Evolutionary conservation across 2,888 invertebrate genomes (phyloP), one percentile per base, ranked within the genome.

Genomic region (Caenorhabditis virilis): DNA sequence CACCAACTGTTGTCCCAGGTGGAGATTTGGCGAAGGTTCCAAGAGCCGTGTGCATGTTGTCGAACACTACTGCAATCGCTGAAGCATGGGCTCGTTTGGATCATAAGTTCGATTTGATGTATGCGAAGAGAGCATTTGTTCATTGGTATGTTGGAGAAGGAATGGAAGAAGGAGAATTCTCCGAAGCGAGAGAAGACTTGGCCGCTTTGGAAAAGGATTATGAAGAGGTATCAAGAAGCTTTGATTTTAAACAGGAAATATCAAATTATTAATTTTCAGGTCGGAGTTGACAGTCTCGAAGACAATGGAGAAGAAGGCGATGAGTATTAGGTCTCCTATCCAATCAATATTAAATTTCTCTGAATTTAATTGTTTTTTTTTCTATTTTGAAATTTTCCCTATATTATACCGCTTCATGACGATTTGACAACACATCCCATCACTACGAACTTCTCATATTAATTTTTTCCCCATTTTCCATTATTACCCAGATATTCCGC

Each of bases 51-150:
- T 90, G 90, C 64, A 92, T 92, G 90, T 86, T 93, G 89, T 73
- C 71, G 23, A 74, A 72, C 42, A 74, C 72, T 2, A 72, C 72
- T 4, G 74, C 74, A 18, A 74, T 74, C 53, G 72, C 70, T 92
- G 90, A 91, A 80, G 92, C 92, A 47, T 93, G 92, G 90, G 89
- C 89, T 60, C 88, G 90, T 54, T 85, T 93, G 22, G 88, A 89
- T 77, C 88, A 88, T 77, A 93, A 93, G 84, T 80, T 90, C 83
- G 89, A 90, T 61, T 84, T 90, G 48, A 81, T 80, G 79, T 80
- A 80, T 53, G 87, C 88, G 56, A 91, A 91, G 82, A 87, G 71
- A 36, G 67, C 71, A 22, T 68, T 71, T 52, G 69, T 69, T 16
- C 65, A 69, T 46, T 65, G 65, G 65, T 92, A 87, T 83, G 82